phyloP scores from a whole-genome alignment of 2,888 invertebrate genomes.

The Labia minor region DNA sequence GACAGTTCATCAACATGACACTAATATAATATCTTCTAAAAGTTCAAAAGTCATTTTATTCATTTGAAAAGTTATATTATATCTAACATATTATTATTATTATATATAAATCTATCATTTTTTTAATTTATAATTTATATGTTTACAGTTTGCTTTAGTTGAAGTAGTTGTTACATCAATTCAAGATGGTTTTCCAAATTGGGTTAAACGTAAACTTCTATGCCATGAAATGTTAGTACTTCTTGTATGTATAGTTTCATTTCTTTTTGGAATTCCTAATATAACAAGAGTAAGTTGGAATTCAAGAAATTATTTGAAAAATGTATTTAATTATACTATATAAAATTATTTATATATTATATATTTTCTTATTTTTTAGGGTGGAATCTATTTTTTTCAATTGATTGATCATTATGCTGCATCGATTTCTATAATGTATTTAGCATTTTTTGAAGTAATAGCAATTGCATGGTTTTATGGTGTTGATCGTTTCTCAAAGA shows the following conservation, averaged over 20 bases:
- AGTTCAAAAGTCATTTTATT: too few relatives aligned
- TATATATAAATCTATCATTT: too few relatives aligned
- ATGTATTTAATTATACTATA: neutral
- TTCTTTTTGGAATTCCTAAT: constrained; percentile 76
- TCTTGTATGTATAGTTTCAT: constrained; percentile 69
- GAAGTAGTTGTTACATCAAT: constrained; percentile 90
- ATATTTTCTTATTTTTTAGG: constrained; percentile 40
- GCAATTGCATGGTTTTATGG: constrained; percentile 90
- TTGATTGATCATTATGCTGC: constrained; percentile 90
- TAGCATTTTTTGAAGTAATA: constrained; percentile 87
- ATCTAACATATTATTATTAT: too few relatives aligned
- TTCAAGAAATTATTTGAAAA: neutral
- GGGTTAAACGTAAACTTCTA: constrained; percentile 69
- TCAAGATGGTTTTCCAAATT: constrained; percentile 82
- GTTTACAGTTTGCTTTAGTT: constrained; percentile 78
- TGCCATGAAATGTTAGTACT: constrained; percentile 80
- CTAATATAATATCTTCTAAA: too few relatives aligned
- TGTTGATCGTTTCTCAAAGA: constrained; percentile 62
- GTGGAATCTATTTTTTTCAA: constrained; percentile 85
- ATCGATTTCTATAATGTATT: constrained; percentile 78
- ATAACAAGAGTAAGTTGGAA: constrained; percentile 67
- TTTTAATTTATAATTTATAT: constrained; percentile 21
- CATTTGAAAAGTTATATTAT: too few relatives aligned
- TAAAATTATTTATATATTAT: constrained; percentile 18
- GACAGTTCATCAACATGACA: too few relatives aligned